Conservation (phyloP, 2,797 vertebrate genomes). For the Sebastes steindachneri region DNA sequence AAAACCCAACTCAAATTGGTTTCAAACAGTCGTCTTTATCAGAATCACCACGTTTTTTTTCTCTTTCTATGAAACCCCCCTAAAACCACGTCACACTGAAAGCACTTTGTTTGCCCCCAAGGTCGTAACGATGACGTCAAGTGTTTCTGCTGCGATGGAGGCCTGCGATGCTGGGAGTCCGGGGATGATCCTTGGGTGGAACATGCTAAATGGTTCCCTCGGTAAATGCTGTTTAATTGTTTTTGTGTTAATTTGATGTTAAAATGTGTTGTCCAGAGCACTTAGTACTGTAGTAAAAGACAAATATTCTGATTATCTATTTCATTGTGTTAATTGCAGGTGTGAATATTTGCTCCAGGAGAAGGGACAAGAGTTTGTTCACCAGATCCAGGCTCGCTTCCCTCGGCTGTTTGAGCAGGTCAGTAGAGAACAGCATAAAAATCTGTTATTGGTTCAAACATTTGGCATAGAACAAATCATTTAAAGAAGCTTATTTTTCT, state of each 20-base stretch:
- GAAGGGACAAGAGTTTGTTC: slow-evolving; percentile 94
- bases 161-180: slow-evolving; percentile 97
- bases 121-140: slow-evolving; percentile 97
- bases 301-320: background rate
- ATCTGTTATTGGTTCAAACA: background rate
- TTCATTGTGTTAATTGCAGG: slow-evolving; percentile 68
- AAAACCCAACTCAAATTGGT: background rate
- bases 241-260: background rate
- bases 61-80: background rate
- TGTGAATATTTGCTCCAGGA: slow-evolving; percentile 96
- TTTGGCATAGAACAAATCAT: background rate
- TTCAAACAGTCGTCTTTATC: background rate
- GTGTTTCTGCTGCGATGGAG: slow-evolving; percentile 98
- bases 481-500: background rate
- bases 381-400: slow-evolving; percentile 94
- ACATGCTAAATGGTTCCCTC: slow-evolving; percentile 99
- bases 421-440: slow-evolving; percentile 11
- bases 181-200: slow-evolving; percentile 99
- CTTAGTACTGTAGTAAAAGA: background rate
- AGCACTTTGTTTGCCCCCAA: slow-evolving; percentile 53
- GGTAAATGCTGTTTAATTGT: slow-evolving; percentile 78
- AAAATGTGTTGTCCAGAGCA: background rate
- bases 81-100: background rate
- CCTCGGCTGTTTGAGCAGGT: slow-evolving; percentile 98
- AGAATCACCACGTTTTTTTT: background rate